phyloP scores from a whole-genome alignment of 1,140 invertebrate genomes.

The Battus philenor region DNA sequence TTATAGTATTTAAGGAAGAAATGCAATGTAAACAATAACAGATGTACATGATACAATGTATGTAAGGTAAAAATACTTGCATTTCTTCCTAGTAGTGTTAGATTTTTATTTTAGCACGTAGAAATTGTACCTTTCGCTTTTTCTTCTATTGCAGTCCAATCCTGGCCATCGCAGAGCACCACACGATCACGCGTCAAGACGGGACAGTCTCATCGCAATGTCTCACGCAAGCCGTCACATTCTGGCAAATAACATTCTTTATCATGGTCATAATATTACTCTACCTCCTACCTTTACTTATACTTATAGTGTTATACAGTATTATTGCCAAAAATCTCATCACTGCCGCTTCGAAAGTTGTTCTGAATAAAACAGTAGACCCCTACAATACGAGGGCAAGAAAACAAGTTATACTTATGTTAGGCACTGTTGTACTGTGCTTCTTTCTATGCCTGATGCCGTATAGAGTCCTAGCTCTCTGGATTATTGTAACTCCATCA shows the following conservation, averaged over 20 bases:
- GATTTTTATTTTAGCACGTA: constrained; percentile 8
- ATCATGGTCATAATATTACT: constrained; percentile 83
- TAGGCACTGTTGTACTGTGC: constrained; percentile 88
- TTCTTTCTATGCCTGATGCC: constrained; percentile 93
- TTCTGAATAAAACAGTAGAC: constrained; percentile 78
- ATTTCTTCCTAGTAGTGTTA: constrained; percentile 10
- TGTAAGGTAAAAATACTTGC: too few species aligned
- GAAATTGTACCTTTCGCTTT: constrained; percentile 24
- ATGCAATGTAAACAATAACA: background rate
- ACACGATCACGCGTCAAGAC: constrained; percentile 73
- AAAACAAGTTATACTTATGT: constrained; percentile 86
- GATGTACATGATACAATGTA: too few species aligned
- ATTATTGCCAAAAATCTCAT: constrained; percentile 86
- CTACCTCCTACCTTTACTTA: constrained; percentile 85
- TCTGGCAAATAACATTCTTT: constrained; percentile 85
- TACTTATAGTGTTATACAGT: constrained; percentile 85
- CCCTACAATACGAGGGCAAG: constrained; percentile 79
- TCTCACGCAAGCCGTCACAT: constrained; percentile 79
- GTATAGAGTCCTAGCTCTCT: constrained; percentile 88
- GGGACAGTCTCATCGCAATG: constrained; percentile 78
- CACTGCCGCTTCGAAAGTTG: constrained; percentile 77
- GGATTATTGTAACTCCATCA: constrained; percentile 82
- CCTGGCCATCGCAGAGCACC: constrained; percentile 79
- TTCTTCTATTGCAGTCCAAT: constrained; percentile 78
- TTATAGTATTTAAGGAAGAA: constrained; percentile 2